Conservation (phyloP, 2,797 vertebrate genomes). For the Urosaurus nigricauda region DNA sequence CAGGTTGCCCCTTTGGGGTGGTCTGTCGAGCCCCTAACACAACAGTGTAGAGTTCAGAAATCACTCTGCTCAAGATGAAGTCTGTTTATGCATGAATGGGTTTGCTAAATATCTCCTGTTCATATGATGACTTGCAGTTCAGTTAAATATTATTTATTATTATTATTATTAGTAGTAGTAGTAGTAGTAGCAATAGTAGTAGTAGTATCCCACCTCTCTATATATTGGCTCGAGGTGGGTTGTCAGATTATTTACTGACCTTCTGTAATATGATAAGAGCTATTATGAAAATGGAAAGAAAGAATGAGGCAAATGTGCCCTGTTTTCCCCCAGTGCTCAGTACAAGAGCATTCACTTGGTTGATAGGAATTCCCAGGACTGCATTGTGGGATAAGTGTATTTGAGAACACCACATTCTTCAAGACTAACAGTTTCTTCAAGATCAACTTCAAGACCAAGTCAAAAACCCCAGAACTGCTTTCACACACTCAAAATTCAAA, state of each 20-base stretch:
- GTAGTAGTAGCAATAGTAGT: too few relatives aligned
- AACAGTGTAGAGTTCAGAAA: background rate
- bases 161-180: too few relatives aligned
- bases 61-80: background rate
- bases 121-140: background rate
- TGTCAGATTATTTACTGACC: conserved; percentile 23
- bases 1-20: too few relatives aligned
- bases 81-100: background rate
- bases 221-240: too few relatives aligned
- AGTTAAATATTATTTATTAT: too few relatives aligned
- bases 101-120: background rate
- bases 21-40: too few relatives aligned
- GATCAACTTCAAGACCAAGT: background rate
- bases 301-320: background rate
- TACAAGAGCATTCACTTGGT: background rate
- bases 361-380: background rate
- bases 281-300: conserved; percentile 8
- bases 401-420: background rate
- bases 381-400: background rate
- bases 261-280: background rate
- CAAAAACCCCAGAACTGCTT: background rate
- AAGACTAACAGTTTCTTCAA: background rate
- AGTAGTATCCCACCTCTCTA: too few relatives aligned
- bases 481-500: background rate
- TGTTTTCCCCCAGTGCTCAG: background rate